Evolutionary conservation across 2,888 invertebrate genomes (phyloP).

Genomic region (Hylaea fasciaria): DNA sequence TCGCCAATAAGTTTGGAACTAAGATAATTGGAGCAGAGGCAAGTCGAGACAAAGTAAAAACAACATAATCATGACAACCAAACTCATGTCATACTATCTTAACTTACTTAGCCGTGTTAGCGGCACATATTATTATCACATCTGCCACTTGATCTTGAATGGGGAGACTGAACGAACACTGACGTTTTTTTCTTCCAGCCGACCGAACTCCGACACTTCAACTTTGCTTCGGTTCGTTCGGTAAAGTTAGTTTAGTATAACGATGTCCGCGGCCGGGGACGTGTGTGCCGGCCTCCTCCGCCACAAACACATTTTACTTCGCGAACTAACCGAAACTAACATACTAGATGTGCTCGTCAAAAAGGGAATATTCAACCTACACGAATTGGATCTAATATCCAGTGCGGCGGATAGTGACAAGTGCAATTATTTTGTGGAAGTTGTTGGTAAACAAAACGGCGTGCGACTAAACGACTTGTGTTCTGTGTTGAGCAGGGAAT

Average conservation of each 20-base stretch:
- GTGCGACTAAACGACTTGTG: constrained; percentile 86
- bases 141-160: too few species aligned
- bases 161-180: too few species aligned
- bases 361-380: constrained; percentile 86
- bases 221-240: constrained; percentile 38
- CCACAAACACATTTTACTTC: constrained; percentile 86
- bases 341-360: constrained; percentile 86
- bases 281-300: constrained; percentile 86
- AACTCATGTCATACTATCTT: background rate
- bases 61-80: background rate
- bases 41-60: too few species aligned
- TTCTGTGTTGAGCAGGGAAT: constrained; percentile 86
- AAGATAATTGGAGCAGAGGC: too few species aligned
- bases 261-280: constrained; percentile 81
- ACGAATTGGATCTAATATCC: constrained; percentile 84
- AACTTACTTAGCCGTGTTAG: too few species aligned
- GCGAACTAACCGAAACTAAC: constrained; percentile 86
- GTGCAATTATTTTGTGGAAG: constrained; percentile 85
- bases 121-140: too few species aligned
- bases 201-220: too few species aligned
- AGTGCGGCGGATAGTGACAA: constrained; percentile 79
- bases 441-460: constrained; percentile 86
- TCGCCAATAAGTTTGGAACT: too few species aligned
- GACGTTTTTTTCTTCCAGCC: too few species aligned
- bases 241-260: constrained; percentile 58